phyloP scores from a whole-genome alignment of 2,113 vertebrate genomes.

The Phalacrocorax carbo region DNA sequence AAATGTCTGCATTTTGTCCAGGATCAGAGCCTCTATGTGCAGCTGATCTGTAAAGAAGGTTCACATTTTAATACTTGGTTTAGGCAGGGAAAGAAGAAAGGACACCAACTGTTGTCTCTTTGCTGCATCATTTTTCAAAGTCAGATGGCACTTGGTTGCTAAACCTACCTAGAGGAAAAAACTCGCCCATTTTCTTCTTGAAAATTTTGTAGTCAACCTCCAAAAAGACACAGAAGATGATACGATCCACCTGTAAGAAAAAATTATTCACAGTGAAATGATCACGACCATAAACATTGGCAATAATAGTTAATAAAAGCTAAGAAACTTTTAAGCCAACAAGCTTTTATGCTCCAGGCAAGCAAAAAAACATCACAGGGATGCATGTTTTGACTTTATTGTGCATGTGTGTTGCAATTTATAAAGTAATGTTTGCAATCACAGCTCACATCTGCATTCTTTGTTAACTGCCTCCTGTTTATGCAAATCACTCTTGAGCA shows the following conservation, averaged over 20 bases:
- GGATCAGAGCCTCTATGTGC: neutral
- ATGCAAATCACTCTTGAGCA: constrained; percentile 49
- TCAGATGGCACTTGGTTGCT: neutral
- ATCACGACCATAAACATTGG: neutral
- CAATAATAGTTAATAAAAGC: neutral
- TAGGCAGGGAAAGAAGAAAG: neutral
- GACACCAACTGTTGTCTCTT: neutral
- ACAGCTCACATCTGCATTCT: constrained; percentile 1
- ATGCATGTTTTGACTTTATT: neutral
- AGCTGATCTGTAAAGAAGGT: neutral
- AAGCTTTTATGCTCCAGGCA: neutral
- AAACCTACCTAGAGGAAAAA: constrained; percentile 87
- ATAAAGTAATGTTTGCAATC: neutral
- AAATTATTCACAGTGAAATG: constrained; percentile 45
- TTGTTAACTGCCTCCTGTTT: constrained; percentile 46
- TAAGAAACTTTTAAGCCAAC: neutral
- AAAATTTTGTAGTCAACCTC: constrained; percentile 96
- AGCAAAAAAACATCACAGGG: neutral
- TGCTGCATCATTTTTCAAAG: neutral
- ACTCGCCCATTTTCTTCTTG: constrained; percentile 91
- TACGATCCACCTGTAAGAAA: constrained; percentile 86
- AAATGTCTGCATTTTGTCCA: neutral
- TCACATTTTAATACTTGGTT: neutral
- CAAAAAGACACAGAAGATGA: constrained; percentile 98
- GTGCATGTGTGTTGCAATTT: neutral